Percentiles rank a stretch among this genome's conserved stretches.
Evolutionary conservation across 2,888 invertebrate species (phyloP).

Genomic region (Saturnia japonica): DNA sequence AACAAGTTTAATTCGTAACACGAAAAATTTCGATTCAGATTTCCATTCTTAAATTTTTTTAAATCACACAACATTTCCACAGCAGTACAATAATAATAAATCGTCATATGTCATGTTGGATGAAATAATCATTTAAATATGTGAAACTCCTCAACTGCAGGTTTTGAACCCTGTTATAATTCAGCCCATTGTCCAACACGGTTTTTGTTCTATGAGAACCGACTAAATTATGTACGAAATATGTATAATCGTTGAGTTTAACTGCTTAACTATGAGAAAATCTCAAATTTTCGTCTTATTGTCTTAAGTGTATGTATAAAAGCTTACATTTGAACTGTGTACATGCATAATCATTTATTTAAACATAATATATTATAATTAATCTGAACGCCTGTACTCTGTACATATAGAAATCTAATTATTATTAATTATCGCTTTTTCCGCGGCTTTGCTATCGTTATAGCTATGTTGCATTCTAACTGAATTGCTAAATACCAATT

Average conservation of each 20-base stretch:
- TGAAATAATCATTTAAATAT: conserved; percentile 75
- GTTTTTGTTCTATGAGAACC: conserved; percentile 79
- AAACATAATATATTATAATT: neutral
- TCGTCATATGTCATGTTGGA: conserved; percentile 73
- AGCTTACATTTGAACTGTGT: conserved; percentile 26
- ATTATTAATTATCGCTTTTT: too few relatives aligned
- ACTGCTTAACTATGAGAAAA: conserved; percentile 80
- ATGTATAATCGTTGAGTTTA: conserved; percentile 76
- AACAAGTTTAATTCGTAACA: conserved; percentile 26
- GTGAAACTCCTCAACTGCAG: conserved; percentile 72
- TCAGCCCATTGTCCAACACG: conserved; percentile 77
- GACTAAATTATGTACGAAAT: conserved; percentile 79
- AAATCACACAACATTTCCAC: conserved; percentile 53
- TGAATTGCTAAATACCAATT: too few relatives aligned
- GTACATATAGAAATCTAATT: too few relatives aligned
- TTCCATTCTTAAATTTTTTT: conserved; percentile 27
- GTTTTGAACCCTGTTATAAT: conserved; percentile 75
- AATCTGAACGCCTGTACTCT: too few relatives aligned
- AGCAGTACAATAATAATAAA: conserved; percentile 71
- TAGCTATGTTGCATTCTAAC: too few relatives aligned
- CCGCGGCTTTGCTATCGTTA: too few relatives aligned
- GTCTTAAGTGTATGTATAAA: conserved; percentile 47
- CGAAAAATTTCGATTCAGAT: conserved; percentile 29
- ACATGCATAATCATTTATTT: neutral
- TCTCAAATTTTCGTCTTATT: conserved; percentile 68